These are phyloP conservation scores for Falco concolor DNA, from an alignment of 2,797 vertebrate species.

Conservation along the genomic window DNA sequence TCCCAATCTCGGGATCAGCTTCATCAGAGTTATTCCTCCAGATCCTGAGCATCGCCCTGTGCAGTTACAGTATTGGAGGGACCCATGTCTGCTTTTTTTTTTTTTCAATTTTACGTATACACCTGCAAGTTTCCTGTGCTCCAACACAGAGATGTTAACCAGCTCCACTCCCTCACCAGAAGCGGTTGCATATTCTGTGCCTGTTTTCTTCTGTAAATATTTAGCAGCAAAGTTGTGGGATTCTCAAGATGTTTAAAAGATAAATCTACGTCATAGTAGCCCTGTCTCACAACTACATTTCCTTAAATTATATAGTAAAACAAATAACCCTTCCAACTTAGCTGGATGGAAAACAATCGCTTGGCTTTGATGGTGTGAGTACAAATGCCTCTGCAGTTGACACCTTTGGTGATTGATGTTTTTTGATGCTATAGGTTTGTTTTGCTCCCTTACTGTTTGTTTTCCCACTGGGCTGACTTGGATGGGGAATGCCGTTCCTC, in stretches of 20 bases:
- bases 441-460: constrained; percentile 49
- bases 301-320: constrained; percentile 1
- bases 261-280: neutral
- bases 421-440: constrained; percentile 42
- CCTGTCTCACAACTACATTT: neutral
- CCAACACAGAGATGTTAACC: neutral
- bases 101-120: accelerated
- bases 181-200: neutral
- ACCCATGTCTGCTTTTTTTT: neutral
- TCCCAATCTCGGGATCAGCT: neutral
- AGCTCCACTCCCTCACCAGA: neutral
- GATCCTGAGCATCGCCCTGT: neutral
- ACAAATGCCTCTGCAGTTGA: neutral
- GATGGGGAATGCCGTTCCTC: neutral
- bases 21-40: neutral
- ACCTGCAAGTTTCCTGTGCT: neutral
- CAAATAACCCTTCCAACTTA: neutral
- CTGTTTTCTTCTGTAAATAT: neutral
- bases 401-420: constrained; percentile 9
- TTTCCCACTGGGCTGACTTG: constrained; percentile 19
- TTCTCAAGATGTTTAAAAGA: neutral
- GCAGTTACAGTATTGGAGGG: neutral
- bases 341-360: neutral
- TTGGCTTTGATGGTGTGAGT: neutral
- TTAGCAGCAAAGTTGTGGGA: neutral